Conservation (phyloP, 2,113 vertebrate genomes). For the Verasper variegatus region DNA sequence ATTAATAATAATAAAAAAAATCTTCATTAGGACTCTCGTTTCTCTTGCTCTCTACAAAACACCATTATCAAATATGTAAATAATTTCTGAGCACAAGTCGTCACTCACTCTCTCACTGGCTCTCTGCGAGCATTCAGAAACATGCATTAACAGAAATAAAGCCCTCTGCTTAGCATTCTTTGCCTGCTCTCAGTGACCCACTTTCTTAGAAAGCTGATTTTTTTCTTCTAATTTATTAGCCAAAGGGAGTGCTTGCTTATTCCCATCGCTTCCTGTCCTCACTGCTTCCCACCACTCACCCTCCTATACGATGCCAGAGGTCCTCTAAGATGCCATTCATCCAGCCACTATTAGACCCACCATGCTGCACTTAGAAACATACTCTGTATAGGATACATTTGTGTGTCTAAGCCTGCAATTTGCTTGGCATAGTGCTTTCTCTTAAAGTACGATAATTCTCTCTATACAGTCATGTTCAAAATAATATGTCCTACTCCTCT, state of each 20-base stretch:
- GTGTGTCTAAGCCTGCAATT: too few species aligned
- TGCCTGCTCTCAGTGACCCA: constrained; percentile 57
- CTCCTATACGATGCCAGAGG: neutral
- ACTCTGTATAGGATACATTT: too few species aligned
- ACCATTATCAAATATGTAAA: constrained; percentile 21
- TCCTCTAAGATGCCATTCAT: neutral
- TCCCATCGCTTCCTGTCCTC: constrained; percentile 20
- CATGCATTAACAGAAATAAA: constrained; percentile 22
- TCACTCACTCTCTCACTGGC: neutral
- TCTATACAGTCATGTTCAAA: too few species aligned
- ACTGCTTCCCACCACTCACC: neutral
- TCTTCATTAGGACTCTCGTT: neutral
- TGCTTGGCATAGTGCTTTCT: too few species aligned
- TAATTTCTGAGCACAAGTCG: constrained; percentile 3
- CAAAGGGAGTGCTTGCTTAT: constrained; percentile 46
- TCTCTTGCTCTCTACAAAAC: constrained; percentile 11
- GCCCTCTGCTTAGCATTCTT: constrained; percentile 54
- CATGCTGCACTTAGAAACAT: neutral
- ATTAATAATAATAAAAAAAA: constrained; percentile 15
- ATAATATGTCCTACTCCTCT: too few species aligned
- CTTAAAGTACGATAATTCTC: too few species aligned
- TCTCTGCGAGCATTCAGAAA: neutral
- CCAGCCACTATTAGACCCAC: neutral
- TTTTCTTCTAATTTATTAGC: neutral
- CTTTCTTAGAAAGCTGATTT: constrained; percentile 63